Evolutionary conservation across 1,140 invertebrate genomes (phyloP), one percentile per base, ranked within the genome.

Genomic region (Eumeta japonica): DNA sequence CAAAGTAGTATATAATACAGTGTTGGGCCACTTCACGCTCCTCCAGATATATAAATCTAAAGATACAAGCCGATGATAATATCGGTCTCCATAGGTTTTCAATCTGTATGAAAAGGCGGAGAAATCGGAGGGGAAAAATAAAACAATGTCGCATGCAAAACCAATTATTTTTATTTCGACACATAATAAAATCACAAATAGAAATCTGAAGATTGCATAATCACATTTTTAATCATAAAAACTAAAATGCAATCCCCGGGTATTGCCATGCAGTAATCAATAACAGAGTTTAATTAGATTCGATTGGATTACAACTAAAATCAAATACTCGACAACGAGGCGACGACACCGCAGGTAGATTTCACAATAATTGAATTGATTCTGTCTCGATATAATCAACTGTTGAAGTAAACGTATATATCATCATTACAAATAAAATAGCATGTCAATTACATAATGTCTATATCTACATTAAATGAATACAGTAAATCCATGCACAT

Each of bases 391-490:
- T n/a, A 40, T 48, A 47, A 58, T 48, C 54, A 57, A 68, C 67
- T 64, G 65, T 67, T 70, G 68, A 73, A 73, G 65, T 68, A 73
- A 73, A 67, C 65, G 66, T 64, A 65, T 55, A n/a, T 46, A 55
- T 32, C 56, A 62, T 55, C 49, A 61, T 35, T 37, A 52, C 48
- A 42, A 43, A 50, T 57, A 50, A 32, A 47, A 48, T 53, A 55
- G 44, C 55, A 68, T 67, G 67, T 72, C 68, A 70, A 41, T 37
- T 41, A 49, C 55, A 35, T 52, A 50, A 41, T 28, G 55, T n/a
- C n/a, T n/a, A n/a, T n/a, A n/a, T n/a, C n/a, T n/a, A n/a, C 41
- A 50, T 52, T 55, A 52, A 52, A 52, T 52, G 46, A 50, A 48
- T 43, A 46, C 16, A 37, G 46, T 36, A 37, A 42, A 34, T 64